Conservation (phyloP, 2,888 invertebrate species). For the Cheilosia scutellata region DNA sequence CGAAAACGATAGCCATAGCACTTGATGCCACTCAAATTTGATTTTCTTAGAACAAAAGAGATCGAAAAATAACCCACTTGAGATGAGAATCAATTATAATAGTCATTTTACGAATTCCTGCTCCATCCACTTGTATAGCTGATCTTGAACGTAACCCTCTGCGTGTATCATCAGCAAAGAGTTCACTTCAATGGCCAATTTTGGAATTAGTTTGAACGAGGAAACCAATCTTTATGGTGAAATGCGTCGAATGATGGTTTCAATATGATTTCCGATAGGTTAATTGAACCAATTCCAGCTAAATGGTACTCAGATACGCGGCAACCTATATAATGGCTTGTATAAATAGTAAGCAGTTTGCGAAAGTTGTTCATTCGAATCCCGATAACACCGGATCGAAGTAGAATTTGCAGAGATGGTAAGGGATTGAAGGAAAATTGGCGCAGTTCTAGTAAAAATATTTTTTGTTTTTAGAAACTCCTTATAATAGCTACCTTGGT, state of each 20-base stretch:
- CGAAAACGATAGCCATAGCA: slow-evolving; percentile 19
- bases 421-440: not conserved
- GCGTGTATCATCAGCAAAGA: slow-evolving; percentile 18
- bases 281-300: slow-evolving; percentile 40
- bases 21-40: slow-evolving; percentile 29
- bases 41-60: not conserved
- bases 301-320: slow-evolving; percentile 17
- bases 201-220: not conserved
- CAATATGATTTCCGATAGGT: slow-evolving; percentile 33
- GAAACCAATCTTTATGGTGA: not conserved
- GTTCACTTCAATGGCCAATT: slow-evolving; percentile 2
- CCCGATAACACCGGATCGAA: slow-evolving; percentile 20
- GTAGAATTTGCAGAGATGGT: slow-evolving; percentile 40
- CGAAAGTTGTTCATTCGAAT: slow-evolving; percentile 27
- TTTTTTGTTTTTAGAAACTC: slow-evolving; percentile 24
- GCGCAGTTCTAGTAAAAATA: too few species aligned
- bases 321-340: not conserved
- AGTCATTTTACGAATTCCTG: slow-evolving; percentile 32
- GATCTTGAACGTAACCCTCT: slow-evolving; percentile 23
- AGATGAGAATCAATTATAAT: slow-evolving; percentile 31
- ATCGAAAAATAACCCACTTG: slow-evolving; percentile 28
- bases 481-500: slow-evolving; percentile 29
- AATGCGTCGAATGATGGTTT: not conserved
- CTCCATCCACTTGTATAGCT: slow-evolving; percentile 1
- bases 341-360: slow-evolving; percentile 44